These are phyloP conservation scores for Lasiurus cinereus DNA, from an alignment of 2,113 vertebrate species.

Conservation along the genomic window DNA sequence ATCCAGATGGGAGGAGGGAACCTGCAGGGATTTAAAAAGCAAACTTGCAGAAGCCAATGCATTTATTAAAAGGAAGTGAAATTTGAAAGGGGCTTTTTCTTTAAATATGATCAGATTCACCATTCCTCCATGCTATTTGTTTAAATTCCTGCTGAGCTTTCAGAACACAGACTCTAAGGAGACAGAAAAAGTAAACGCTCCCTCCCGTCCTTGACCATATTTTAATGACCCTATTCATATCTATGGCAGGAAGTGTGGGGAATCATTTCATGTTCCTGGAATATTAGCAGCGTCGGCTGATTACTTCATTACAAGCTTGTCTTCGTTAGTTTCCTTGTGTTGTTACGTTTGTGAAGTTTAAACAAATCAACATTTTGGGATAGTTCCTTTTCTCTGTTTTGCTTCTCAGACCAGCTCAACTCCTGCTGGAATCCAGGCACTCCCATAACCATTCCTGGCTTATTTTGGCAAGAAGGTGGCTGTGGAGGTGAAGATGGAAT, in stretches of 20 bases:
- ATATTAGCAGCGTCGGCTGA: constrained; percentile 36
- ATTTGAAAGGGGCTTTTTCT: constrained; percentile 66
- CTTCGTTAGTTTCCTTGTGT: constrained; percentile 72
- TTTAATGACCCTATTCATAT: constrained; percentile 78
- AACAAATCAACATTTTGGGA: constrained; percentile 69
- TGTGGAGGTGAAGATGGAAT: constrained; percentile 38
- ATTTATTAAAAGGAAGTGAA: constrained; percentile 50
- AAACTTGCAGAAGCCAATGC: constrained; percentile 34
- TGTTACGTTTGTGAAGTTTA: constrained; percentile 71
- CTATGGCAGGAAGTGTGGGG: constrained; percentile 45
- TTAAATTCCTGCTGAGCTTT: constrained; percentile 79
- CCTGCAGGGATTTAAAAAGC: constrained; percentile 3
- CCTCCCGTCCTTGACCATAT: constrained; percentile 62
- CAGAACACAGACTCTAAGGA: constrained; percentile 77
- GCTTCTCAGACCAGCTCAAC: constrained; percentile 42
- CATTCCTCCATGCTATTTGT: constrained; percentile 66
- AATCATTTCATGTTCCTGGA: constrained; percentile 65
- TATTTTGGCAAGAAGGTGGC: constrained; percentile 75
- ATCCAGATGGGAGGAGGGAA: not conserved
- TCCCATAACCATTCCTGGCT: constrained; percentile 61
- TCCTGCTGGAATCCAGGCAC: constrained; percentile 69
- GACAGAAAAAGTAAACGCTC: constrained; percentile 80
- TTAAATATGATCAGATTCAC: constrained; percentile 62
- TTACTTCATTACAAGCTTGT: constrained; percentile 64
- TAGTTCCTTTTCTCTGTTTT: constrained; percentile 69